Evolutionary conservation across 2,888 invertebrate species (phyloP).

Genomic region (Coenonympha glycerion): DNA sequence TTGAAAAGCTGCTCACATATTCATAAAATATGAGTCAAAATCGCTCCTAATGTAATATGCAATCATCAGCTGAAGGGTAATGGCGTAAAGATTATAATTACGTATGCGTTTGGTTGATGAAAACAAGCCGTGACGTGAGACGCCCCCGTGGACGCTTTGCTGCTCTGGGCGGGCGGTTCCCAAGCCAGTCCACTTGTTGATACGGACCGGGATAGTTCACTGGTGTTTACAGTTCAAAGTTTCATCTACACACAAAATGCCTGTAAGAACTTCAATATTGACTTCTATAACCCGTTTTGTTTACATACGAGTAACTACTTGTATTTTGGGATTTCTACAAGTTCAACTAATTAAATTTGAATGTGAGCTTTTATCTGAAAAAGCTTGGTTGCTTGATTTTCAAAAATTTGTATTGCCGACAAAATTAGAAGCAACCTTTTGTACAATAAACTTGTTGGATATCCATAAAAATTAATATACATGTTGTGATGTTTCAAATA

Average conservation of each 20-base stretch:
- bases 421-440: neutral
- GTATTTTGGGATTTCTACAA: neutral
- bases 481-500: neutral
- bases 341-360: neutral
- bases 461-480: neutral
- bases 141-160: slow-evolving; percentile 44
- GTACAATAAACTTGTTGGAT: too few species aligned
- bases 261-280: slow-evolving; percentile 47
- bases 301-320: neutral
- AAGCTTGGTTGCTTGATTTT: neutral
- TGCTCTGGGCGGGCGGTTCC: slow-evolving; percentile 59
- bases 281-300: neutral
- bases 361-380: neutral
- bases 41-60: slow-evolving; percentile 23
- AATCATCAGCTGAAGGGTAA: slow-evolving; percentile 26
- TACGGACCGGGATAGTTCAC: slow-evolving; percentile 50
- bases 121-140: slow-evolving; percentile 35
- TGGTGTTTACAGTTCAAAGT: slow-evolving; percentile 41
- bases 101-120: slow-evolving; percentile 30
- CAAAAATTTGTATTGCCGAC: neutral
- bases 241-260: slow-evolving; percentile 50
- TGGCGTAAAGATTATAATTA: slow-evolving; percentile 34
- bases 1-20: neutral
- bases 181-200: slow-evolving; percentile 55
- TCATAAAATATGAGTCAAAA: slow-evolving; percentile 8